Evolutionary conservation across 2,888 invertebrate species (phyloP).

Genomic region (Athrips mouffetella): DNA sequence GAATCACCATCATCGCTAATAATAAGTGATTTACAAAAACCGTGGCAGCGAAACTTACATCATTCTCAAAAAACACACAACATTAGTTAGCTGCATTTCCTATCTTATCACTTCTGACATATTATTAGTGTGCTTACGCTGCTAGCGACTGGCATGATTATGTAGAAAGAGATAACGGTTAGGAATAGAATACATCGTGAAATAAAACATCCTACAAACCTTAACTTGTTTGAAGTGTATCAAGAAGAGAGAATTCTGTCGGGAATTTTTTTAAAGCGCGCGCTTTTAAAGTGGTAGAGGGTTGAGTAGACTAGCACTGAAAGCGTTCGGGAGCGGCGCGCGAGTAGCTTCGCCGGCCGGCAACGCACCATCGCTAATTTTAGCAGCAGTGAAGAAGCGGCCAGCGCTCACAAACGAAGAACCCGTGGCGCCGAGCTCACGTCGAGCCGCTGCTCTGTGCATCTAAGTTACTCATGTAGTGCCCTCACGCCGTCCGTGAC

Average conservation of each 20-base stretch:
- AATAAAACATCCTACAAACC: too few relatives aligned
- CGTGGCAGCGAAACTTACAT: not conserved
- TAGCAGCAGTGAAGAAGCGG: conserved; percentile 46
- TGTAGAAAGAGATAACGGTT: not conserved
- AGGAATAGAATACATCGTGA: not conserved
- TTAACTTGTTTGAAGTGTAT: too few relatives aligned
- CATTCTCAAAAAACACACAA: too few relatives aligned
- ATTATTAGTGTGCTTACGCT: too few relatives aligned
- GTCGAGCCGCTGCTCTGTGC: conserved; percentile 30
- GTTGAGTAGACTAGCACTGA: not conserved
- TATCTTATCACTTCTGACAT: not conserved
- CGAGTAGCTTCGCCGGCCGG: conserved; percentile 13
- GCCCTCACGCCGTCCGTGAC: conserved; percentile 28
- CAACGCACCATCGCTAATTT: conserved; percentile 55
- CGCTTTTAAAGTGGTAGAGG: not conserved
- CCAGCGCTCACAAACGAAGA: conserved; percentile 41
- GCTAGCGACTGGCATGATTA: not conserved
- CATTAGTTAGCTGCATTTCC: not conserved
- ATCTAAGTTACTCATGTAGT: conserved; percentile 27
- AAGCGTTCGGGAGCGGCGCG: conserved; percentile 16
- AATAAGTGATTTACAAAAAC: too few relatives aligned
- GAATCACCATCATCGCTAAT: too few relatives aligned
- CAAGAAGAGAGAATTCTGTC: too few relatives aligned
- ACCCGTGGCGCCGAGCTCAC: conserved; percentile 52
- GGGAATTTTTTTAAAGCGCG: not conserved